Base-by-base conservation (phyloP, 2,888 invertebrate species). In the Trichacis sp. region DNA sequence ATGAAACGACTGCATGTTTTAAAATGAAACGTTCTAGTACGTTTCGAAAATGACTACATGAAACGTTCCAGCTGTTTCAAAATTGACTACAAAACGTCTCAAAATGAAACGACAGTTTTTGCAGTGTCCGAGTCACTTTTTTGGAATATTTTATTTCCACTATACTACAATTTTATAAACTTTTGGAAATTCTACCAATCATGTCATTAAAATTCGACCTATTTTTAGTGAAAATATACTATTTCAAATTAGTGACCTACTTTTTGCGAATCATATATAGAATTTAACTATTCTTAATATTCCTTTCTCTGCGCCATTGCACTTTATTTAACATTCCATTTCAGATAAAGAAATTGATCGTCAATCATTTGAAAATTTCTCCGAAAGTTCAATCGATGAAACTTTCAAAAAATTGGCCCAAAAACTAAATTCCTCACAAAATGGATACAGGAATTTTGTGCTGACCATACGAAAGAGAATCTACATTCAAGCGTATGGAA, bases 341-440 rank as follows among this genome's bases (percentile, higher is more conserved):
- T 29, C 29, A 29, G 29, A 29, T 29, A 9, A 29, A 29, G 29
- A 29, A 29, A 29, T 29, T 29, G 29, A 29, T 9, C 29, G 29
- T 29, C 29, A 29, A 29, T 29, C 29, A 29, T 29, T 29, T 29
- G 29, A 29, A 29, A 29, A 29, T 29, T 29, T 29, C 4, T 29
- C 29, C 29, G 36, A 36, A n/a, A 36, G 36, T 36, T 11, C 36
- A 11, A 36, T 36, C 36, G 12, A n/a, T 36, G 36, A 36, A 36
- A 36, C 9, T 36, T 36, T n/a, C 12, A 36, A 36, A 36, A 36
- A 36, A 36, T 36, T 36, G 36, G 36, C 36, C 36, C 36, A 36
- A 36, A 36, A 36, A 36, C 36, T 11, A 36, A 36, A 36, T 36
- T 36, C n/a, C 36, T 36, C 6, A 36, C 36, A 36, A 36, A 36